These are phyloP conservation scores for Lycodopsis pacificus DNA, from an alignment of 2,797 vertebrate genomes.

Conservation along the genomic window DNA sequence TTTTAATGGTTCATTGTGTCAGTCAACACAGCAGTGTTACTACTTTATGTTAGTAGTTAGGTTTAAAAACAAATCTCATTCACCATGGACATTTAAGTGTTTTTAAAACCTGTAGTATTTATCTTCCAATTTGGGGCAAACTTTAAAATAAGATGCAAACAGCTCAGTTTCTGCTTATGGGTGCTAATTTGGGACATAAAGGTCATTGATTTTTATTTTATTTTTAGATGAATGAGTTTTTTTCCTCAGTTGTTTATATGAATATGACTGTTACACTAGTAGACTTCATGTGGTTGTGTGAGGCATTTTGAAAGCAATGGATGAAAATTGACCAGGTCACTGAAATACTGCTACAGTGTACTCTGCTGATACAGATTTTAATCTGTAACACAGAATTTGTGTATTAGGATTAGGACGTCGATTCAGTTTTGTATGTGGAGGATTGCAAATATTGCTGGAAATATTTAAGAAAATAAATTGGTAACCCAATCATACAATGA, in stretches of 20 bases:
- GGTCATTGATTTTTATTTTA: neutral
- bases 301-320: neutral
- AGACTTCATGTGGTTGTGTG: slow-evolving; percentile 33
- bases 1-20: neutral
- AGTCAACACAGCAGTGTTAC: neutral
- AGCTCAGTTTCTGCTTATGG: neutral
- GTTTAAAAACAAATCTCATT: neutral
- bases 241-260: neutral
- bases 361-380: neutral
- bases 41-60: neutral
- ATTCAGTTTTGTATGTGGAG: slow-evolving; percentile 17
- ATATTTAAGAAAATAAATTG: slow-evolving; percentile 35
- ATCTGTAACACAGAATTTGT: slow-evolving; percentile 22
- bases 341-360: slow-evolving; percentile 5
- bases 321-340: neutral
- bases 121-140: neutral
- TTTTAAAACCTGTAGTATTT: neutral
- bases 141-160: neutral
- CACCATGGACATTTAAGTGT: neutral
- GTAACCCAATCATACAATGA: neutral
- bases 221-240: neutral
- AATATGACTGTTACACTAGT: slow-evolving; percentile 30
- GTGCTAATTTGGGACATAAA: neutral
- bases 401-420: slow-evolving; percentile 15
- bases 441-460: slow-evolving; percentile 7